Percentiles rank a stretch among this genome's conserved stretches.
Conservation (phyloP, 2,888 invertebrate genomes). For the Campopleginae sp. region DNA sequence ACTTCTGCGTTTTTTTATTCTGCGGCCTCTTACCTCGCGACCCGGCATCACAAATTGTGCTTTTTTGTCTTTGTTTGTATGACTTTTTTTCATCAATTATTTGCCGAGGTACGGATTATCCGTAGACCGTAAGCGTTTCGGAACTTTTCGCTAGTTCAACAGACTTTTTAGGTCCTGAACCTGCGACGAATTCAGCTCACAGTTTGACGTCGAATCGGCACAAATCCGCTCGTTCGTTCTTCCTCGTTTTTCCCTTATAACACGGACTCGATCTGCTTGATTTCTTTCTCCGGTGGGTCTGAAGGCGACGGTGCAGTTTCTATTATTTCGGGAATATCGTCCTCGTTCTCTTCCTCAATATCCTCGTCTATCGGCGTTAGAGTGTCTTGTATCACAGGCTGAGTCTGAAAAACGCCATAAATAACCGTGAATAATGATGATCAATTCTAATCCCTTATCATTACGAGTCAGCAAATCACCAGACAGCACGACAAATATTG, state of each 20-base stretch:
- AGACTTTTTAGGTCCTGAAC: conserved; percentile 69
- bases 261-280: conserved; percentile 91
- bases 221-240: conserved; percentile 32
- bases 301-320: conserved; percentile 89
- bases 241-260: conserved; percentile 84
- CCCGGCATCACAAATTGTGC: conserved; percentile 54
- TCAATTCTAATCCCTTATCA: too few relatives aligned
- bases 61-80: conserved; percentile 43
- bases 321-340: conserved; percentile 91
- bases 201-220: conserved; percentile 70
- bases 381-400: conserved; percentile 88
- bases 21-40: conserved; percentile 4
- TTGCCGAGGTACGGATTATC: conserved; percentile 29
- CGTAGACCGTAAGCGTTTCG: conserved; percentile 38
- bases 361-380: conserved; percentile 93
- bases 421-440: background rate
- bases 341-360: conserved; percentile 88
- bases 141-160: conserved; percentile 30
- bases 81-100: background rate
- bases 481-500: background rate
- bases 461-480: too few relatives aligned
- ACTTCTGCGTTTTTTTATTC: conserved; percentile 11
- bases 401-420: conserved; percentile 83
- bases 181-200: conserved; percentile 81
- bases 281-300: conserved; percentile 85